Base-by-base conservation (phyloP, 2,888 invertebrate genomes). In the Meiosimyza platycephala region DNA sequence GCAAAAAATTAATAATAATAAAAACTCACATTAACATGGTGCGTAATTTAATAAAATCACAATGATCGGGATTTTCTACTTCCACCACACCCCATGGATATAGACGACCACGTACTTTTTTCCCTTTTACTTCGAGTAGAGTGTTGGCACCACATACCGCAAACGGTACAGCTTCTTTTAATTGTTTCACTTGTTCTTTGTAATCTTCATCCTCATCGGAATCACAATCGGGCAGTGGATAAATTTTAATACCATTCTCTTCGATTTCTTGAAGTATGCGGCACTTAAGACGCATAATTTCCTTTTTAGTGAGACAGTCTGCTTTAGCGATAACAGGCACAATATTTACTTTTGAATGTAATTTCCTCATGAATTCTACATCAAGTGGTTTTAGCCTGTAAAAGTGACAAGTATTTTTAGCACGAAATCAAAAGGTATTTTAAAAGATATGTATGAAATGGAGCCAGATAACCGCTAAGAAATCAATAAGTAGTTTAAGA, bases 21-120 rank as follows among this genome's bases (percentile, higher is more conserved):
- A 68, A 33, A 50, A 86, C 89, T 89, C 80, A 94, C 95, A 98
- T 97, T 54, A 98, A 91, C 97, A 98, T 97, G 13, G 97, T 97
- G 79, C 98, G 90, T 74, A 99, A 91, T 87, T 98, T 98, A 83
- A 98, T 97, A 86, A 98, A 99, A 89, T 99, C 98, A 89, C 98
- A 98, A 85, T 98, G 98, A 62, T 98, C 97, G 0, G 98, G 97
- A 90, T 98, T 98, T 88, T 99, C 98, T 13, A 98, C 97, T 88
- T 98, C 98, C 11, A 98, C 97, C 2, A 98, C 97, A 54, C 98
- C 98, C 98, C 98, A 99, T 0, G 98, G 98, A 89, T 98, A 99
- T 74, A 96, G 90, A 2, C 98, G 92, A 40, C 98, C 99, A 72
- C 98, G 91, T 75, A 98, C 97, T 87, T 96, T 95, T 70, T 94